Base-by-base conservation (phyloP, 64 coral and sea anemone genomes). In the Astreopora myriophthalma region DNA sequence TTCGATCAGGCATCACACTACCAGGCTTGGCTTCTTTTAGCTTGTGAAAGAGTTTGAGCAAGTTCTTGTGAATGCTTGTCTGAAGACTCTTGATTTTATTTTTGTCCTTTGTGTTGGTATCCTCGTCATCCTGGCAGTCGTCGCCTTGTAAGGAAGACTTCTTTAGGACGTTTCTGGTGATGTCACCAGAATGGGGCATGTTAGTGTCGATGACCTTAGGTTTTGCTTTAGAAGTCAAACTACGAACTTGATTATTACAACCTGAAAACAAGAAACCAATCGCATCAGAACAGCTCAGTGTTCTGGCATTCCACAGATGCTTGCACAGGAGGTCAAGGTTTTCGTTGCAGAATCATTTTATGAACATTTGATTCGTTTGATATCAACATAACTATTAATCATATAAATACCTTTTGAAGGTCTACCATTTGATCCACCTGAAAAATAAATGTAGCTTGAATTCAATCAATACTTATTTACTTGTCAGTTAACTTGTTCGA, bases 11-110 rank as follows among this genome's bases (percentile, higher is more conserved):
- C 31, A 67, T 69, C 46, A 78, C 35, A 49, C 64, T 74, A 12
- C 87, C 65, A 9, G 36, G 36, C 35, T 48, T 89, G 34, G 87
- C 60, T 5, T 22, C 65, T 62, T 76, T 92, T 25, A 92, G 80
- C 33, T 92, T 82, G 60, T 92, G 90, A 70, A 92, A 92, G 13
- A 92, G 80, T 76, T 85, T 92, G 4, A 92, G 5, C 16, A 92
- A 57, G 71, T 92, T 92, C 37, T 75, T 85, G 70, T 92, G 90
- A 71, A 92, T 92, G 39, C 90, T 92, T 29, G 66, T 42, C 51
- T 92, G 90, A 33, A 92, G 52, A 5, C 14, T 36, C 63, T 92
- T 65, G 25, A 92, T 92, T 52, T 72, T 92, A 25, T 11, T 75
- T 74, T 89, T 89, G 20, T 72, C 76, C 55, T 84, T 84, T 8